phyloP scores from a whole-genome alignment of 2,888 invertebrate genomes.

The Drosophila niveifrons region DNA sequence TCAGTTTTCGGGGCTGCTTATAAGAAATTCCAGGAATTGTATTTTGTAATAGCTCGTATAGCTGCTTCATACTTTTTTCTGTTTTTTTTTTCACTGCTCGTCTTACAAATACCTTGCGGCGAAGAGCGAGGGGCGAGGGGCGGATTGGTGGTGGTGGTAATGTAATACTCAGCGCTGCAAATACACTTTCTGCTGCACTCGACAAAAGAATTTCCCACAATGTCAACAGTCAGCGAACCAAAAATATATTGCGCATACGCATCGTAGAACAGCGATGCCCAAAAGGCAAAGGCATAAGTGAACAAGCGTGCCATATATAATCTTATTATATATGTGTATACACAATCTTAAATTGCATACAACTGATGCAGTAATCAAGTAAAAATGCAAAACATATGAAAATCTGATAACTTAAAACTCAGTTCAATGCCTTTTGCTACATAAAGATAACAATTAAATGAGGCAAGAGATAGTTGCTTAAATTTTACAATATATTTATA shows the following conservation, averaged over 20 bases:
- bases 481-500: background rate
- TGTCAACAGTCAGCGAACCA: constrained; percentile 58
- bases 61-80: constrained; percentile 19
- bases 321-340: constrained; percentile 12
- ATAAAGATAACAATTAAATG: background rate
- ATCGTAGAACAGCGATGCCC: constrained; percentile 47
- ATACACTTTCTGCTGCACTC: constrained; percentile 71
- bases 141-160: constrained; percentile 53
- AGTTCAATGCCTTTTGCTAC: constrained; percentile 63
- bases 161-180: constrained; percentile 55
- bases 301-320: constrained; percentile 4
- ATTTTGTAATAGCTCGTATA: constrained; percentile 69
- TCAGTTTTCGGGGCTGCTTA: constrained; percentile 17
- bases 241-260: constrained; percentile 71
- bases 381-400: constrained; percentile 3
- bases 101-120: constrained; percentile 51
- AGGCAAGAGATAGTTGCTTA: background rate
- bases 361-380: constrained; percentile 22
- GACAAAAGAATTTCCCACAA: constrained; percentile 77
- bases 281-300: background rate
- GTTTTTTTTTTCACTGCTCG: constrained; percentile 37
- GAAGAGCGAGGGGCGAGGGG: background rate
- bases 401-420: constrained; percentile 13
- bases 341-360: constrained; percentile 1
- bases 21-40: constrained; percentile 56